phyloP scores from a whole-genome alignment of 2,888 invertebrate genomes.

The Xestia sexstrigata region DNA sequence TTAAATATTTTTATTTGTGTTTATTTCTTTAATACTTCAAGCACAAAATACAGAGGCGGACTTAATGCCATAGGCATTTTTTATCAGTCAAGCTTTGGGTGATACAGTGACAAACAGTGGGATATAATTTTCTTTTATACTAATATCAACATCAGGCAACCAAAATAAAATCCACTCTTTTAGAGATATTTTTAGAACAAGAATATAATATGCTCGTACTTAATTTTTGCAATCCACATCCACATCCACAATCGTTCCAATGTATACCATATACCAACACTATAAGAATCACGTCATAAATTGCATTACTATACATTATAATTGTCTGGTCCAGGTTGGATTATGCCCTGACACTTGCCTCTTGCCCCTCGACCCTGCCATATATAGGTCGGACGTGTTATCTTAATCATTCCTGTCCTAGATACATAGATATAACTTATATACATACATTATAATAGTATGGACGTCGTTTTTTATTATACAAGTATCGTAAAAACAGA shows the following conservation, averaged over 20 bases:
- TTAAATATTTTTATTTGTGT: not conserved
- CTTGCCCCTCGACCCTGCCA: conserved; percentile 50
- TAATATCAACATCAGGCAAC: not conserved
- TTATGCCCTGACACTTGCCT: conserved; percentile 54
- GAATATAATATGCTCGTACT: not conserved
- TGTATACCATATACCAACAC: not conserved
- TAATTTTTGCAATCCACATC: not conserved
- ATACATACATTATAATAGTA: not conserved
- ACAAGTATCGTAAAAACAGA: not conserved
- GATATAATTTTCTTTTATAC: not conserved
- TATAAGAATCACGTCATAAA: not conserved
- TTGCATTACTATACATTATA: conserved; percentile 5
- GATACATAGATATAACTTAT: conserved; percentile 21
- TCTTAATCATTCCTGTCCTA: conserved; percentile 40
- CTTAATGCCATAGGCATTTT: not conserved
- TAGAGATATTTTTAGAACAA: not conserved
- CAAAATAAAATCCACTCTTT: not conserved
- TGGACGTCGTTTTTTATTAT: not conserved
- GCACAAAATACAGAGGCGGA: not conserved
- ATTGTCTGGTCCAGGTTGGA: conserved; percentile 16
- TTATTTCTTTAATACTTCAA: not conserved
- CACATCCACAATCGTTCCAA: too few species aligned
- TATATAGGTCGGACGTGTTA: conserved; percentile 52
- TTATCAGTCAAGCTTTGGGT: not conserved
- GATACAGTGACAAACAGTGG: not conserved